phyloP scores from a whole-genome alignment of 2,888 invertebrate genomes.

The Lasius platythorax region DNA sequence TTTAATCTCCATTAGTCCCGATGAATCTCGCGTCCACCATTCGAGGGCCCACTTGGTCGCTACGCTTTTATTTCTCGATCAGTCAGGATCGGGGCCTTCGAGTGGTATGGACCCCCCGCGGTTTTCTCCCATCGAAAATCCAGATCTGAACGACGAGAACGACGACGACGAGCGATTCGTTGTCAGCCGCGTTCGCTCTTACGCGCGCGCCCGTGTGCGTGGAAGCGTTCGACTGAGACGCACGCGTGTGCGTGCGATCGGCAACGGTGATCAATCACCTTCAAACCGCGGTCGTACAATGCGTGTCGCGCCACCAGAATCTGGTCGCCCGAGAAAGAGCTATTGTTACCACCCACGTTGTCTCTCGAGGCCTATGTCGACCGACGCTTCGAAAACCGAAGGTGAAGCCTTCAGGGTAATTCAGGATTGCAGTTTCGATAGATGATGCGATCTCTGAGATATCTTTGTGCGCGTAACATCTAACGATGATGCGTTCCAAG shows the following conservation, averaged over 20 bases:
- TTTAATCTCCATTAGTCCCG: constrained; percentile 41
- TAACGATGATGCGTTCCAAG: constrained; percentile 8
- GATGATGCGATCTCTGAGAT: constrained; percentile 42
- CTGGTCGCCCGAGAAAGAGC: constrained; percentile 77
- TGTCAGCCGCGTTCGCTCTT: constrained; percentile 67
- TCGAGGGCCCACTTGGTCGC: constrained; percentile 25
- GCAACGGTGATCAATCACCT: constrained; percentile 83
- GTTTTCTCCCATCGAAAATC: constrained; percentile 71
- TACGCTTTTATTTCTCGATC: constrained; percentile 65
- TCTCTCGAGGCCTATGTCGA: constrained; percentile 61
- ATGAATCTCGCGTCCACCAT: constrained; percentile 10
- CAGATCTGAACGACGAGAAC: constrained; percentile 69
- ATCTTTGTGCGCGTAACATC: not conserved
- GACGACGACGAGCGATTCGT: constrained; percentile 62
- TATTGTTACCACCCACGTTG: constrained; percentile 85
- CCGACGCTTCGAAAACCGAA: constrained; percentile 40
- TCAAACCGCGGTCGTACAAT: constrained; percentile 81
- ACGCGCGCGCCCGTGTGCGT: constrained; percentile 56
- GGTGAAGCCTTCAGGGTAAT: constrained; percentile 32
- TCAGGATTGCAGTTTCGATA: constrained; percentile 44
- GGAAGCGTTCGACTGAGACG: constrained; percentile 31
- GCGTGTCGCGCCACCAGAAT: constrained; percentile 81
- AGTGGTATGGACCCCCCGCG: constrained; percentile 68
- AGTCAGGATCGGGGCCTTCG: constrained; percentile 66
- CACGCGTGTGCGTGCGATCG: constrained; percentile 66